Conservation (phyloP, 1,140 invertebrate species). For the Amyelois transitella region DNA sequence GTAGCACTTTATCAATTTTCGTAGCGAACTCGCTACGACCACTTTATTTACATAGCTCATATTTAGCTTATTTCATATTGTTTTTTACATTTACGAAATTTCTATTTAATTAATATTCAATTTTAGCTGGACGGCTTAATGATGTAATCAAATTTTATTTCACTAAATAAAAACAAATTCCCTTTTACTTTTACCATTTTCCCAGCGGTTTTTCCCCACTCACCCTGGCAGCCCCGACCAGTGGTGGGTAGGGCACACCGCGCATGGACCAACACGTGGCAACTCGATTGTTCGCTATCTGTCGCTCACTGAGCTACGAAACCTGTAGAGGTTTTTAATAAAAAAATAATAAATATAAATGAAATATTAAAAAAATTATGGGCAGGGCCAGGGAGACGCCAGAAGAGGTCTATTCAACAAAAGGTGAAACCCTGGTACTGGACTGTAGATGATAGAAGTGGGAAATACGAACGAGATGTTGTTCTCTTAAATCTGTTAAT, state of each 20-base stretch:
- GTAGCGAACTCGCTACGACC: background rate
- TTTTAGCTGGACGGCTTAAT: too few relatives aligned
- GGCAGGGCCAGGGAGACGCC: too few relatives aligned
- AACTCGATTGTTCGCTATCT: conserved; percentile 10
- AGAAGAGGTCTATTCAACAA: too few relatives aligned
- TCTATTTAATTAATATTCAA: background rate
- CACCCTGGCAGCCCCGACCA: background rate
- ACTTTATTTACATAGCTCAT: background rate
- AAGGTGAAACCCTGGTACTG: too few relatives aligned
- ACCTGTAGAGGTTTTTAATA: background rate
- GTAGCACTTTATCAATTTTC: background rate
- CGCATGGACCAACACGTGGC: conserved; percentile 48
- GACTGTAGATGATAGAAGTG: too few relatives aligned
- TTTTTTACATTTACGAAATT: too few relatives aligned
- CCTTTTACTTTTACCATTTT: background rate
- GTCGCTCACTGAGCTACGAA: conserved; percentile 3
- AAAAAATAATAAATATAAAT: too few relatives aligned
- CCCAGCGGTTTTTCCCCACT: conserved; percentile 14
- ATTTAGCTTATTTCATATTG: background rate
- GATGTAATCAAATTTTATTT: too few relatives aligned
- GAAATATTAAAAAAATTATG: too few relatives aligned
- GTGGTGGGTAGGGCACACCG: conserved; percentile 14
- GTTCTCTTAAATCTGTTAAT: too few relatives aligned
- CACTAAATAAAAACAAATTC: background rate
- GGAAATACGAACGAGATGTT: too few relatives aligned